Evolutionary conservation across 37 sponge, comb jelly and placozoan genomes (phyloP).

Genomic region (Eunapius fragilis): DNA sequence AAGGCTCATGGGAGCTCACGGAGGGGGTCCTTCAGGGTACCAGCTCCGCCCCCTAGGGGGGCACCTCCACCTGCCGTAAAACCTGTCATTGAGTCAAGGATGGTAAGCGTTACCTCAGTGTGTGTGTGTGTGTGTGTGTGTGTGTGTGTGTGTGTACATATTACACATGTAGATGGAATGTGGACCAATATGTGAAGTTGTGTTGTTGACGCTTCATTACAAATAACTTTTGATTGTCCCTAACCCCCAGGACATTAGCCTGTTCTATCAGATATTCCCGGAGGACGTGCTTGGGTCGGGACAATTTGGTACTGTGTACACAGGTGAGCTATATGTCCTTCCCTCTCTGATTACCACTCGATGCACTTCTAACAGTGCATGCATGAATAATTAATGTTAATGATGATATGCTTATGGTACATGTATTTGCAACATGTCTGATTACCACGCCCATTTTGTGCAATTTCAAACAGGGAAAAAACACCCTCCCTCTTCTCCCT

Average conservation of each 20-base stretch:
- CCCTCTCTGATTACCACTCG: background rate
- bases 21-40: constrained; percentile 82
- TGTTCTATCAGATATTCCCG: constrained; percentile 91
- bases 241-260: constrained; percentile 79
- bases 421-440: no score
- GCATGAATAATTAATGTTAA: no score
- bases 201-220: no score
- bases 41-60: constrained; percentile 8
- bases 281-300: constrained; percentile 97
- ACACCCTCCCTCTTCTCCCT: background rate
- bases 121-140: background rate
- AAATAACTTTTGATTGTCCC: no score
- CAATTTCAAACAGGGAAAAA: no score
- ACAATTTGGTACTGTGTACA: constrained; percentile 98
- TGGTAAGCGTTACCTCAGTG: constrained; percentile 66
- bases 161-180: no score
- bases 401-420: no score
- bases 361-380: background rate
- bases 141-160: no score
- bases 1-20: constrained; percentile 46
- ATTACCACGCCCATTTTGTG: no score
- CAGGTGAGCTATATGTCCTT: constrained; percentile 56
- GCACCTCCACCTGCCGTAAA: background rate
- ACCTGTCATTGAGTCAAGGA: constrained; percentile 39
- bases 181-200: no score